phyloP scores from a whole-genome alignment of 1,140 invertebrate species.

The Drosophila setifemur region DNA sequence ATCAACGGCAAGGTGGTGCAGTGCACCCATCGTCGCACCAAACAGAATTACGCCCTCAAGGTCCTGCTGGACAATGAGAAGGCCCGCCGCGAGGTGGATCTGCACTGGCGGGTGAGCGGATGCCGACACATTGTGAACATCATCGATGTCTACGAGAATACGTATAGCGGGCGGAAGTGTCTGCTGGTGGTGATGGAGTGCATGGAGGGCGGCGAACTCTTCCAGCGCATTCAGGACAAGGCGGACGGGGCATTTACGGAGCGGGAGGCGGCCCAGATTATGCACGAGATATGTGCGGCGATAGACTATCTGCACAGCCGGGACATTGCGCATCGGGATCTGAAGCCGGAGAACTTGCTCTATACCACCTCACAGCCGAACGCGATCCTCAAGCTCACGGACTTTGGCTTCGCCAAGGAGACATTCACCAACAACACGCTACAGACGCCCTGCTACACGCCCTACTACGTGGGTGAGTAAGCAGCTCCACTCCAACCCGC shows the following conservation, averaged over 20 bases:
- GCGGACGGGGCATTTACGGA: constrained; percentile 97
- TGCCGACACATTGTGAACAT: constrained; percentile 97
- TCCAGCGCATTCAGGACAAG: constrained; percentile 97
- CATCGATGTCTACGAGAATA: constrained; percentile 98
- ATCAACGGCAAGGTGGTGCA: constrained; percentile 98
- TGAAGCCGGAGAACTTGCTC: constrained; percentile 96
- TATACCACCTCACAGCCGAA: constrained; percentile 88
- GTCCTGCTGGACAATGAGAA: constrained; percentile 95
- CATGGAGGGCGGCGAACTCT: constrained; percentile 98
- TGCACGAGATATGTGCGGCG: constrained; percentile 98
- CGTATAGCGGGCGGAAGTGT: constrained; percentile 94
- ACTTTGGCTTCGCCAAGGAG: constrained; percentile 99
- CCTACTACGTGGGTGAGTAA: constrained; percentile 95
- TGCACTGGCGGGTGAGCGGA: constrained; percentile 96
- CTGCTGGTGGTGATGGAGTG: constrained; percentile 99
- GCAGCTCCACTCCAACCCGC: no score
- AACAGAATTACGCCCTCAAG: constrained; percentile 94
- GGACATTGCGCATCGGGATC: constrained; percentile 98
- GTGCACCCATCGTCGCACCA: constrained; percentile 87
- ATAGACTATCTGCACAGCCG: constrained; percentile 96
- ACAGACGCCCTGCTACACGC: constrained; percentile 99
- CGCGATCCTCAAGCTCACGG: constrained; percentile 96
- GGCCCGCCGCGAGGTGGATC: constrained; percentile 95
- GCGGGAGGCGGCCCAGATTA: constrained; percentile 90
- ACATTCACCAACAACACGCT: constrained; percentile 92